Evolutionary conservation across 1,140 invertebrate species (phyloP), one percentile per base, ranked within the genome.

Genomic region (Pogonomyrmex californicus): DNA sequence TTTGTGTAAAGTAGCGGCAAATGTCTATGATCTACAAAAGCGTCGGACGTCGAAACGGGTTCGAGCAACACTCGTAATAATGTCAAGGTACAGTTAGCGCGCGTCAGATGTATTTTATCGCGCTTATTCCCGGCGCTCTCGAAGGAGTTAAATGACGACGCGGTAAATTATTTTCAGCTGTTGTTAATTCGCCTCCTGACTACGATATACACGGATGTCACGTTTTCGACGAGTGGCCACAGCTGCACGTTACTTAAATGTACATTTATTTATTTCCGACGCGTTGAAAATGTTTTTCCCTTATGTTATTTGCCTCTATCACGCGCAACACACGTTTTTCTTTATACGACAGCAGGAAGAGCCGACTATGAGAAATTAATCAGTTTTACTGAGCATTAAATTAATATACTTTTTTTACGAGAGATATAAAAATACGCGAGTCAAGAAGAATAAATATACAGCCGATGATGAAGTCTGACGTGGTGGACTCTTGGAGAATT

Each of bases 31-130:
- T 66, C 60, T 49, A 36, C 54, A 75, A 76, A 60, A 44, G 75
- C 58, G 33, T 23, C 30, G 6, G 38, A 38, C 51, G 70, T 83
- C 63, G 7, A 62, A 78, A 88, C 87, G 36, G 56, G 56, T 75
- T 10, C 58, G 38, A 65, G 51, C 7, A 36, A 12, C 6, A 12
- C 65, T 65, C 23, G 81, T 90, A 90, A 88, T 87, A 91, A 81
- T 90, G 88, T 88, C 90, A 88, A 86, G 83, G 63, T 90, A 91
- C 88, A 90, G 88, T 91, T 91, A 91, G 63, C 49, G 58, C 63
- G 71, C 44, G 51, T 66, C 62, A 76, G 73, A 60, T 62, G 68
- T 79, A 51, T 86, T 86, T 88, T 79, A 86, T 86, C 62, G 10
- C 5, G 51, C 36, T 70, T 81, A 86, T 85, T 86, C 62, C 62